Evolutionary conservation across 1,140 invertebrate species (phyloP), one percentile per base, ranked within the genome.

Genomic region (Ceratina australensis): DNA sequence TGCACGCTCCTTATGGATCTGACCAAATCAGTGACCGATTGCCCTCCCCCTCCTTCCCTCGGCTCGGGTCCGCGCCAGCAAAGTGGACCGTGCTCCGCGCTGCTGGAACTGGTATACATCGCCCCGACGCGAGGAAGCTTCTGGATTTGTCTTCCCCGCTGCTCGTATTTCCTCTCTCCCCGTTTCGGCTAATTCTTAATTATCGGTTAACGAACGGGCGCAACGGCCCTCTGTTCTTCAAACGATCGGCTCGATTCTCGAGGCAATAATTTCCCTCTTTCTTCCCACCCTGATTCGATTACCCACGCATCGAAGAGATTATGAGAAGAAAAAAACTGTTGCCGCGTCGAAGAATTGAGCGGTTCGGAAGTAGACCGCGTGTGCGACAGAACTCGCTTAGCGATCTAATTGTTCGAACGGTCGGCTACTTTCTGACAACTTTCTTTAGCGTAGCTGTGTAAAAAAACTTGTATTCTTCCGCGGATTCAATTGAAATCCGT

Each of bases 1-100:
- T 89, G 87, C 87, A 89, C 81, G 85, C 87, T 88, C 84, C 87
- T 87, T 91, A 90, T 90, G 88, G 86, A 90, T 90, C 89, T 85
- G 87, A 87, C 88, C 88, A 88, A 91, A 91, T 91, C 90, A 88
- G 87, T 90, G 88, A 91, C 87, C 88, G 90, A 92, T 90, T 89
- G 86, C 87, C 84, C 73, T 76, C 63, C 69, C 72, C 50, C 54
- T 68, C 12, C 18, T 42, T 66, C 69, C 67, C 68, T 71, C 61
- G 54, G 50, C 71, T 50, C 28, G 20, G 24, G 54, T 59, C 72
- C 47, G 68, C 5, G 33, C 33, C 33, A 42, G 33, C 72, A 73
- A 83, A 84, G 78, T 84, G 81, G 66, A 80, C 82, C 79, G 81
- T 57, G 80, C 28, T 24, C 49, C 66, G 26, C 72, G 26, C 72